Base-by-base conservation (phyloP, 2,113 vertebrate species). In the Macroglossus sobrinus region DNA sequence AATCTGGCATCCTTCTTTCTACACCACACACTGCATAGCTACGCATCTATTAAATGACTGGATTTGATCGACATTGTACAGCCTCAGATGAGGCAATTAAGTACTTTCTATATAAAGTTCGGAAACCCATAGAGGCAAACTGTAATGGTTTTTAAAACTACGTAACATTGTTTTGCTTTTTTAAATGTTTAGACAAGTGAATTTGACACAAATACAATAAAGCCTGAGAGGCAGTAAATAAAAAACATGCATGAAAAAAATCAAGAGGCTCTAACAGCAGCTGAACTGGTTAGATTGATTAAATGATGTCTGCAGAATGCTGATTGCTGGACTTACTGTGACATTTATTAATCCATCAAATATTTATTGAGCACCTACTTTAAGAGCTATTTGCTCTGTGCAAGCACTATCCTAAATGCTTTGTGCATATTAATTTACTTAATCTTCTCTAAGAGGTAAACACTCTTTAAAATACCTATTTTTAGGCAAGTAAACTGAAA, bases 131-230 rank as follows among this genome's bases (percentile, higher is more conserved):
- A 78, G 59, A 90, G 57, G 76, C 57, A 85, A 74, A 95, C 94
- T 76, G 55, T 35, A 91, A 81, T 84, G 53, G 30, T 91, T 95
- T 95, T 81, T 75, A 94, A 95, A 80, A 61, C 71, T 69, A 64
- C 15, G 76, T 76, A 92, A 59, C 43, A 75, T 43, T 68, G 90
- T 68, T 92, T 93, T 91, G 55, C 57, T 78, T 89, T 93, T 94
- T 96, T 69, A 94, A 97, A 84, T 89, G 80, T 82, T 95, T 81
- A 94, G 76, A 94, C 63, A 86, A 96, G 71, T 79, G 24, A 26
- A 79, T 40, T 91, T 96, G 96, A 96, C 93, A 94, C 63, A 97
- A 97, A 95, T 96, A 84, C 85, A 94, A 90, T 96, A 96, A 93
- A 82, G 69, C 59, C n/a, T 89, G 30, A 85, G 50, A 93, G 81